Evolutionary conservation across 2,113 vertebrate species (phyloP), one percentile per base, ranked within the genome.

Genomic region (Lipophrys pholis): DNA sequence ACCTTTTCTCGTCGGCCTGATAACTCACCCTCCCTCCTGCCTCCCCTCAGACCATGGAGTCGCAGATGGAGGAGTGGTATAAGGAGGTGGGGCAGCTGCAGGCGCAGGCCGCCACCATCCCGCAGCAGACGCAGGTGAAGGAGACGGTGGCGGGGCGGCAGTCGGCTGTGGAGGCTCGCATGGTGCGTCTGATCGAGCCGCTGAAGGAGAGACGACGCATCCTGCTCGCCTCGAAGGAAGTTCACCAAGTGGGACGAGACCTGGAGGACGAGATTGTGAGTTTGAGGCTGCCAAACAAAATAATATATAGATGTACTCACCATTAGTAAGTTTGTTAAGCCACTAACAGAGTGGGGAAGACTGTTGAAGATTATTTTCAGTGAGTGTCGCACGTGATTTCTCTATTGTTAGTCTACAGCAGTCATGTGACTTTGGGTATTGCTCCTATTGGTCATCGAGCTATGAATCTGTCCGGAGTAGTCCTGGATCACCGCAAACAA

Each of bases 171-270:
- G 96, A 97, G 56, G 93, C 94, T 1, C 90, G 96, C 62, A 95
- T 98, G 59, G 94, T 97, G 42, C 95, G 95, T 43, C 93, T 98
- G 62, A 96, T 98, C 1, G 96, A 98, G 87, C 96, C 96, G 0
- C 77, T 98, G 75, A 96, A 97, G 87, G 95, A 98, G 82, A 90
- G 96, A 3, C 90, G 96, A 10, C 92, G 96, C 35, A 90, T 98
- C 82, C 90, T 98, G 36, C 84, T 98, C 70, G 96, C 96, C 0
- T 95, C 96, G 11, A 98, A 98, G 74, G 97, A 98, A 76, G 92
- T 97, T n/a, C 96, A 97, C 39, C 97, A 97, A 89, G 95, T 97
- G 17, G 94, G 93, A 38, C 95, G 96, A 35, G 96, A 97, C 90
- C 90, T 96, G 69, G 96, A 97, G 72, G 96, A 97, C 0, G 96